Evolutionary conservation across 2,797 vertebrate species (phyloP).

Genomic region (Epinephelus awoara): DNA sequence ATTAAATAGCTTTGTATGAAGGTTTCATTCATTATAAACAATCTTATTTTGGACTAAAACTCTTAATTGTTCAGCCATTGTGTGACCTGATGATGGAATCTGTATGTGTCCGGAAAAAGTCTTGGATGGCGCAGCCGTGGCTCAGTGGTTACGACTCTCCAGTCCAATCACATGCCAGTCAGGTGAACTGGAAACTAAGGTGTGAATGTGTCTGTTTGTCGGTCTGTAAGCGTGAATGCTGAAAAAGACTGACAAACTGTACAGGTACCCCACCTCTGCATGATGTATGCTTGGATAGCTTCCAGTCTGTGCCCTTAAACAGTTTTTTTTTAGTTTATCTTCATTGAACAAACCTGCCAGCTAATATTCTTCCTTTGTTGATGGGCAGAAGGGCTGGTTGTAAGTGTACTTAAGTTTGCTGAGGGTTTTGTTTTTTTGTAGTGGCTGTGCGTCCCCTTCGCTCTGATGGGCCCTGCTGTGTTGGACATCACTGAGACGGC

Average conservation of each 20-base stretch:
- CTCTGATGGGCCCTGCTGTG: constrained; percentile 80
- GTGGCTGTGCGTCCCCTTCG: constrained; percentile 86
- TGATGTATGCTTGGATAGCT: not conserved
- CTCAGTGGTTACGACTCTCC: constrained; percentile 15
- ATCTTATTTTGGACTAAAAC: not conserved
- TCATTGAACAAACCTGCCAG: no score
- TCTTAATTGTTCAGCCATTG: not conserved
- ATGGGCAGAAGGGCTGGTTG: not conserved
- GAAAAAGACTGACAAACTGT: not conserved
- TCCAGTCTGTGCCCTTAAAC: not conserved
- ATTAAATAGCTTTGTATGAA: not conserved
- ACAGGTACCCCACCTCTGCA: no score
- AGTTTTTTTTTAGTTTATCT: no score
- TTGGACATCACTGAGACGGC: constrained; percentile 84
- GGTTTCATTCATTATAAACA: not conserved
- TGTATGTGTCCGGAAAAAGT: not conserved
- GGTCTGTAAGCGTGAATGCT: not conserved
- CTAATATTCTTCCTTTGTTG: not conserved
- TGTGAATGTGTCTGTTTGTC: not conserved
- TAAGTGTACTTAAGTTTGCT: not conserved
- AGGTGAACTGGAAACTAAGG: constrained; percentile 17
- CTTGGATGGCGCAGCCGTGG: constrained; percentile 7
- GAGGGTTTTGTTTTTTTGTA: not conserved
- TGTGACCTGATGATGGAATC: constrained; percentile 10
- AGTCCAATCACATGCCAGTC: constrained; percentile 12